Conservation (phyloP, 2,797 vertebrate genomes). For the Eurystomus glaucurus region DNA sequence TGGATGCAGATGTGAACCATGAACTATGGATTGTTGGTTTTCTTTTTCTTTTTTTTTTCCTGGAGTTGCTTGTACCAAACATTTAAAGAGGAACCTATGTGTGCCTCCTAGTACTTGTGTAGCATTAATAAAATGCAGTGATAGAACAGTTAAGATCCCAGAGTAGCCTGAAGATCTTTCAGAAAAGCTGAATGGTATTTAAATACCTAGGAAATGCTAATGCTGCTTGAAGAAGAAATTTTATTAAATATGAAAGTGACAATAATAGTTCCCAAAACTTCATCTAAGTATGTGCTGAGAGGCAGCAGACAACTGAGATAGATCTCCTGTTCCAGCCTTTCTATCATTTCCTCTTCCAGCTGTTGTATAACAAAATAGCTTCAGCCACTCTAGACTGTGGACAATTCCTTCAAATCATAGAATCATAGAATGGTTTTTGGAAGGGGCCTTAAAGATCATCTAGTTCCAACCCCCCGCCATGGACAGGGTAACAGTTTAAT, state of each 20-base stretch:
- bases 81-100: neutral
- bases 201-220: neutral
- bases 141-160: neutral
- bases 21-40: neutral
- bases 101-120: neutral
- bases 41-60: accelerated
- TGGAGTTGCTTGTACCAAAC: neutral
- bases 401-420: neutral
- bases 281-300: neutral
- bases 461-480: too few relatives aligned
- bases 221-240: neutral
- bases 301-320: neutral
- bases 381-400: neutral
- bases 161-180: neutral
- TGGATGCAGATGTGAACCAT: neutral
- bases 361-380: neutral
- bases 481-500: neutral
- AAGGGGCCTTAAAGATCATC: too few relatives aligned
- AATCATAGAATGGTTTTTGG: too few relatives aligned
- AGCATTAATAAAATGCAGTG: neutral
- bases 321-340: neutral
- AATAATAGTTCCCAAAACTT: neutral
- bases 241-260: neutral
- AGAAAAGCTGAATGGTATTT: neutral
- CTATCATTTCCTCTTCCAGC: neutral